Evolutionary conservation across 1,140 invertebrate genomes (phyloP).

Genomic region (Neomicropteryx cornuta): DNA sequence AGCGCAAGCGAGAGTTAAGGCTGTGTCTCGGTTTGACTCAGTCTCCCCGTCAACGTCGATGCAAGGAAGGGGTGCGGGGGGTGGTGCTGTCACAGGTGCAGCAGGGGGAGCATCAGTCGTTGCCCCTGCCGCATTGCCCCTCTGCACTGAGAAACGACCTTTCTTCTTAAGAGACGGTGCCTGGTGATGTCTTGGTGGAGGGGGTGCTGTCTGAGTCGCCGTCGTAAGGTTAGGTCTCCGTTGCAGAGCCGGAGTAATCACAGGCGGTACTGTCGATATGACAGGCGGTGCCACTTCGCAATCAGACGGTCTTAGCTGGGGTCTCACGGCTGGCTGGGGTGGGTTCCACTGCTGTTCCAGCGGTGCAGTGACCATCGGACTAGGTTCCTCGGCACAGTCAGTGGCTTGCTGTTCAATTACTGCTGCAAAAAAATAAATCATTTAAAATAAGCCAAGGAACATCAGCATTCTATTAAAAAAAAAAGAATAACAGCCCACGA

Average conservation of each 20-base stretch:
- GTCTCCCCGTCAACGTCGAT: slow-evolving; percentile 94
- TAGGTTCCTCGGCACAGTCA: too few species aligned
- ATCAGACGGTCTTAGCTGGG: background rate
- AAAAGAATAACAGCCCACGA: too few species aligned
- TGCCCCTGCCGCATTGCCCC: slow-evolving; percentile 11
- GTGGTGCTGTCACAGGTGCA: slow-evolving; percentile 19
- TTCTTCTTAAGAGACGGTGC: background rate
- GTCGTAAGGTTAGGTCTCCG: too few species aligned
- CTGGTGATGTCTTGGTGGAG: slow-evolving; percentile 7
- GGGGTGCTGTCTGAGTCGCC: slow-evolving; percentile 1
- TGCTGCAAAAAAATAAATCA: too few species aligned
- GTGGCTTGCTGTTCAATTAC: too few species aligned
- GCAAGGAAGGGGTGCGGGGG: slow-evolving; percentile 46
- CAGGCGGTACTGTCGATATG: too few species aligned
- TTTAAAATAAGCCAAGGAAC: too few species aligned
- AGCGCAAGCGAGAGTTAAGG: slow-evolving; percentile 91
- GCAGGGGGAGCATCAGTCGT: slow-evolving; percentile 13
- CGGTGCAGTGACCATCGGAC: too few species aligned
- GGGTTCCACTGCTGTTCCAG: slow-evolving; percentile 22
- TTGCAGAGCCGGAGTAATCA: too few species aligned
- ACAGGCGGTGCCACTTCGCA: too few species aligned
- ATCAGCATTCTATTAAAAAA: too few species aligned
- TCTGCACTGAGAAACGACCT: background rate
- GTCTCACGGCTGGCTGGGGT: background rate
- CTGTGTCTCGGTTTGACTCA: slow-evolving; percentile 96